These are phyloP conservation scores for Glossophaga mutica DNA, from an alignment of 2,797 vertebrate species.

Conservation along the genomic window DNA sequence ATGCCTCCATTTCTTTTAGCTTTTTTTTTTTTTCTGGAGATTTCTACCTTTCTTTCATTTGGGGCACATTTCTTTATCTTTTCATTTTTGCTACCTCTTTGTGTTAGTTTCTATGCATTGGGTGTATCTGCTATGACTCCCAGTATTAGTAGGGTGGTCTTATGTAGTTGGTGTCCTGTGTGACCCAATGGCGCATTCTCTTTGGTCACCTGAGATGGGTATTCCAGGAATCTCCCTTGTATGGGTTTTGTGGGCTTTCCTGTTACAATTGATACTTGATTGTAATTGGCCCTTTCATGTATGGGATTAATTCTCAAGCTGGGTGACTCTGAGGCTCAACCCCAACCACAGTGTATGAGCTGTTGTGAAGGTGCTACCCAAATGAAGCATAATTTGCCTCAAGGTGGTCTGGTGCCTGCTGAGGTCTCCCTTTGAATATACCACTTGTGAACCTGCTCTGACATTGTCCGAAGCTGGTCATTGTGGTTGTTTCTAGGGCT, in stretches of 20 bases:
- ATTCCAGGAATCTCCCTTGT: not conserved
- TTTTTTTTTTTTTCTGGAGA: not conserved
- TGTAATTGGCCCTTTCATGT: not conserved
- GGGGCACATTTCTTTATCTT: not conserved
- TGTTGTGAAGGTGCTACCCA: not conserved
- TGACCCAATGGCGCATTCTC: not conserved
- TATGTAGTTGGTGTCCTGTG: not conserved
- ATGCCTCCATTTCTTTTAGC: not conserved
- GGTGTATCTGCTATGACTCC: not conserved
- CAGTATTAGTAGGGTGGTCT: not conserved
- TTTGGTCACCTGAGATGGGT: not conserved
- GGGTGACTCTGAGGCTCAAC: not conserved
- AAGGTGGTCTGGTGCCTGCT: not conserved
- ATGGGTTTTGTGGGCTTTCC: not conserved
- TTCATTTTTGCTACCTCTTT: not conserved
- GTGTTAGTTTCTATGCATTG: not conserved
- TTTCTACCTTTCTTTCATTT: not conserved
- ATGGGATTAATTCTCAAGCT: not conserved
- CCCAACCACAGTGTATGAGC: not conserved
- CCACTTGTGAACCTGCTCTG: not conserved
- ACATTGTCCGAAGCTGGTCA: not conserved
- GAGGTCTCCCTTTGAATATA: not conserved
- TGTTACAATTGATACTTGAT: not conserved
- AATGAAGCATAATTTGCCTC: not conserved
- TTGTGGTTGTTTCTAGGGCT: not conserved